These are phyloP conservation scores for Benthosema pterotum DNA, from an alignment of 2,797 vertebrate genomes.

Conservation along the genomic window DNA sequence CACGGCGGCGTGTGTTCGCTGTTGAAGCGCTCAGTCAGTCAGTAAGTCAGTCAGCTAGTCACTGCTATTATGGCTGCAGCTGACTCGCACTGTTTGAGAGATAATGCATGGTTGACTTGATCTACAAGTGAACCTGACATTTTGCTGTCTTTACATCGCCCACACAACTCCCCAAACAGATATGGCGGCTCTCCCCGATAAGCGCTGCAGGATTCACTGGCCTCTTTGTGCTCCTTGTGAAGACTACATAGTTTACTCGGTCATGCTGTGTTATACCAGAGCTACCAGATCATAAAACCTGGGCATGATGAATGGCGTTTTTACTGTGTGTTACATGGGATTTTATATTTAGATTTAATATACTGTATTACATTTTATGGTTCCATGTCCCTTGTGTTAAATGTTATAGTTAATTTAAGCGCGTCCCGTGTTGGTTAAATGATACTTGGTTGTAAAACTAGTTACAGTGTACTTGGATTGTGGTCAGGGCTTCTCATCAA, in stretches of 20 bases:
- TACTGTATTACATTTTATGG: no score
- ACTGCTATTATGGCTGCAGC: constrained; percentile 65
- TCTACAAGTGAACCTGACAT: constrained; percentile 85
- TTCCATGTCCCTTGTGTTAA: no score
- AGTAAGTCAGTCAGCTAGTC: constrained; percentile 47
- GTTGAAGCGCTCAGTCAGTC: constrained; percentile 53
- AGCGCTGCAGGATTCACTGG: constrained; percentile 72
- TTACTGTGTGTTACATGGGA: no score
- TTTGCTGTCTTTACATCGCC: constrained; percentile 78
- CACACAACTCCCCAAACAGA: constrained; percentile 77
- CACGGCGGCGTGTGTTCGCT: constrained; percentile 49
- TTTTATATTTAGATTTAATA: no score
- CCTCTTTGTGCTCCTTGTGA: constrained; percentile 75
- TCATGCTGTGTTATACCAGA: constrained; percentile 24
- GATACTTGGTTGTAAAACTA: no score
- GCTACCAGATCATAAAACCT: no score
- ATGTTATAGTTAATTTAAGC: no score
- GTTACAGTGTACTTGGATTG: no score
- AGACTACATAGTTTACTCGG: constrained; percentile 66
- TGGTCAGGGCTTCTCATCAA: no score
- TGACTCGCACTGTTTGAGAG: constrained; percentile 73
- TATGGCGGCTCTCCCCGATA: constrained; percentile 74
- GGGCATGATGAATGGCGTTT: no score
- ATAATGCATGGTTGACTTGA: constrained; percentile 85
- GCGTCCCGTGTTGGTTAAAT: no score